phyloP scores from a whole-genome alignment of 2,113 vertebrate genomes.

The Zosterops lateralis region DNA sequence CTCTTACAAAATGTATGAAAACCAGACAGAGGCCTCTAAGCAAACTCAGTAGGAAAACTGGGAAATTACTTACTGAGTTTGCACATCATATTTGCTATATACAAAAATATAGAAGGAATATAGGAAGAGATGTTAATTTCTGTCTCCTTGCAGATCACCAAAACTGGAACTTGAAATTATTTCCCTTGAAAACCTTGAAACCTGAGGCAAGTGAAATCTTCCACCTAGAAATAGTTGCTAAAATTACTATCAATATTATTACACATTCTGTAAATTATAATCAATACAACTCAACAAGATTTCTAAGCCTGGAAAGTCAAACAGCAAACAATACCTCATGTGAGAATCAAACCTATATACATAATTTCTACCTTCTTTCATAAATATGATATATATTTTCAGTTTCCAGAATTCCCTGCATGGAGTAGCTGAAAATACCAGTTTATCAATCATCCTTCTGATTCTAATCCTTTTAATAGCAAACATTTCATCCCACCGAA shows the following conservation, averaged over 20 bases:
- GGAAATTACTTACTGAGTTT: neutral
- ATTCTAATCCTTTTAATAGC: neutral
- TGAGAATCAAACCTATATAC: neutral
- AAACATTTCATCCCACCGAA: constrained; percentile 7
- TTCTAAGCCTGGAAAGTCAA: neutral
- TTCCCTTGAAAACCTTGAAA: neutral
- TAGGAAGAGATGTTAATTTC: neutral
- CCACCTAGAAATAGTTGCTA: neutral
- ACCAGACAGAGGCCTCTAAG: neutral
- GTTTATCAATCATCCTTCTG: neutral
- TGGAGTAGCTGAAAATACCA: neutral
- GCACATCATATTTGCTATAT: neutral
- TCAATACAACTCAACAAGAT: neutral
- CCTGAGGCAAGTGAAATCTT: neutral
- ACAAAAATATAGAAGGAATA: neutral
- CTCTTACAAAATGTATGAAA: neutral
- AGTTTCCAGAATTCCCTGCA: neutral
- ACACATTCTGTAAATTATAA: neutral
- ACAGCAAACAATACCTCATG: neutral
- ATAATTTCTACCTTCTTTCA: neutral
- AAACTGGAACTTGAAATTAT: neutral
- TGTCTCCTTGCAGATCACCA: neutral
- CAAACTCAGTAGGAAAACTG: neutral
- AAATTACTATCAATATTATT: neutral
- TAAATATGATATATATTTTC: neutral